Conservation (phyloP, 2,113 vertebrate genomes). For the Glaucidium brasilianum region DNA sequence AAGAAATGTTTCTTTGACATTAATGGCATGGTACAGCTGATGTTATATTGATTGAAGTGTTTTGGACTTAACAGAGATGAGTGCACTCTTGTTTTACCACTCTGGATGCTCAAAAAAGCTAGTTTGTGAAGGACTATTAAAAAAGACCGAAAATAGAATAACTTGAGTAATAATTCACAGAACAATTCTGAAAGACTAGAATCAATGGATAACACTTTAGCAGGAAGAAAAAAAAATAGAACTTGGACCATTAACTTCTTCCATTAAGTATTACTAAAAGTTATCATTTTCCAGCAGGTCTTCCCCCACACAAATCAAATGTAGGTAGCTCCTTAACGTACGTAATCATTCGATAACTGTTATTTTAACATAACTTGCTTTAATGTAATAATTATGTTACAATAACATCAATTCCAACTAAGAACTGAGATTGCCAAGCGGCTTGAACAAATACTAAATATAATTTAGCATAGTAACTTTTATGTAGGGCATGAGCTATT, state of each 20-base stretch:
- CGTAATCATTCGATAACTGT: background rate
- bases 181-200: background rate
- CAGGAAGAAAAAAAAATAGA: background rate
- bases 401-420: background rate
- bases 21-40: background rate
- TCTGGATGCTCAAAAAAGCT: fast-evolving
- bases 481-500: background rate
- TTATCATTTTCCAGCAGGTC: background rate
- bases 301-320: background rate
- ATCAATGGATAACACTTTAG: background rate
- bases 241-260: background rate
- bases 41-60: background rate
- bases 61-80: background rate
- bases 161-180: background rate
- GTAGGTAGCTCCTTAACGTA: background rate
- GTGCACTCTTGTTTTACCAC: background rate
- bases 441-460: conserved; percentile 16
- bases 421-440: background rate
- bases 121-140: background rate
- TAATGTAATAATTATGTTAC: background rate
- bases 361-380: background rate
- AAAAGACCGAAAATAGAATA: background rate
- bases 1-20: background rate
- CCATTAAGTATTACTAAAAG: background rate
- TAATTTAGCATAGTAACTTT: background rate